Conservation (phyloP, 2,888 invertebrate species). For the Drosophila phalerata region DNA sequence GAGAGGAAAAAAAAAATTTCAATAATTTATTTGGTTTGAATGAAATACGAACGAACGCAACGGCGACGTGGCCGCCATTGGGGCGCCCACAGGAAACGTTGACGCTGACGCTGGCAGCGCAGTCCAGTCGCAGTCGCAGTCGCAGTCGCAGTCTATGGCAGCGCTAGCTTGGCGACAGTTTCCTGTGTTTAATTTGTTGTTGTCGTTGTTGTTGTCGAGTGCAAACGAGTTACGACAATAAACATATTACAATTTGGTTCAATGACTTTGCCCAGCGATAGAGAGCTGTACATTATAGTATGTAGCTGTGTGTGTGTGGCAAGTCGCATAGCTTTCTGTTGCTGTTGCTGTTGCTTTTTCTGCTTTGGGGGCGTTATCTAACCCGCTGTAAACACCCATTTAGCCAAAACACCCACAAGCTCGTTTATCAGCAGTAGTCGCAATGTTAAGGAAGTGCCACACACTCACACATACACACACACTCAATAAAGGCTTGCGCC, state of each 20-base stretch:
- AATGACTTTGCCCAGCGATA: slow-evolving; percentile 78
- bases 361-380: slow-evolving; percentile 57
- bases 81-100: slow-evolving; percentile 83
- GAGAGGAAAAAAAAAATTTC: slow-evolving; percentile 63
- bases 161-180: slow-evolving; percentile 35
- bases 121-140: no score
- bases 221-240: slow-evolving; percentile 81
- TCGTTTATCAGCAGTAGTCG: slow-evolving; percentile 29
- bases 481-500: slow-evolving; percentile 16
- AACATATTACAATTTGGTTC: slow-evolving; percentile 80
- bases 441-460: slow-evolving; percentile 34
- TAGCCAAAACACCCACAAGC: slow-evolving; percentile 64
- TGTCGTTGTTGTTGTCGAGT: slow-evolving; percentile 55
- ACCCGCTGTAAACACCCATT: slow-evolving; percentile 60
- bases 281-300: slow-evolving; percentile 20
- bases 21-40: slow-evolving; percentile 80
- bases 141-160: slow-evolving; percentile 32
- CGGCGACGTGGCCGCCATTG: slow-evolving; percentile 71
- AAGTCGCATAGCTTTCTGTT: slow-evolving; percentile 7
- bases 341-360: neutral
- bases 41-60: slow-evolving; percentile 75
- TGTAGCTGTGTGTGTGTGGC: slow-evolving; percentile 13
- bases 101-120: slow-evolving; percentile 59
- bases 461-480: slow-evolving; percentile 12
- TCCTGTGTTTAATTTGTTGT: slow-evolving; percentile 32